Conservation (phyloP, 1,140 invertebrate genomes). For the Maconellicoccus hirsutus region DNA sequence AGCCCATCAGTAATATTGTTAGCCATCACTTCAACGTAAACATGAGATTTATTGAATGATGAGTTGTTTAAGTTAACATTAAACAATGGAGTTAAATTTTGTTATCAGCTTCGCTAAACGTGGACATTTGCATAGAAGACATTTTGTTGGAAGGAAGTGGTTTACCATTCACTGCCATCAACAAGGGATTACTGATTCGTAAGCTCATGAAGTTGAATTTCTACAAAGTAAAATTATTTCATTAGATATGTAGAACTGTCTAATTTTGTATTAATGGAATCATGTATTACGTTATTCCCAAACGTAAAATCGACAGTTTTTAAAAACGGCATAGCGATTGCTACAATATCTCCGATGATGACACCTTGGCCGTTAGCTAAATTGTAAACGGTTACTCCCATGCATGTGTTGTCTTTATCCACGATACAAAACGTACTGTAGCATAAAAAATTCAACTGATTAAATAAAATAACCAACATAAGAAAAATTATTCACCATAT, state of each 20-base stretch:
- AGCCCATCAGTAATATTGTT: too few relatives aligned
- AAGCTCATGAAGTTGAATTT: constrained; percentile 57
- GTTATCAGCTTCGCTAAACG: constrained; percentile 27
- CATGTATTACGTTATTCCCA: constrained; percentile 47
- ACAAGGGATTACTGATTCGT: constrained; percentile 59
- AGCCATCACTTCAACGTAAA: too few relatives aligned
- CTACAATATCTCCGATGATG: constrained; percentile 71
- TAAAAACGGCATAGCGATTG: constrained; percentile 64
- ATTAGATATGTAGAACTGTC: too few relatives aligned
- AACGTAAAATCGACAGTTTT: constrained; percentile 47
- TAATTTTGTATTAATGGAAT: too few relatives aligned
- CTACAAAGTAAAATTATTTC: constrained; percentile 36
- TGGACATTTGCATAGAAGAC: constrained; percentile 41
- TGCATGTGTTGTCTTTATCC: constrained; percentile 55
- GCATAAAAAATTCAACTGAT: constrained; percentile 31
- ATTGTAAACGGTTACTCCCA: constrained; percentile 71
- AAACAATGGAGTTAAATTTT: constrained; percentile 5
- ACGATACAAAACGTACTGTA: constrained; percentile 68
- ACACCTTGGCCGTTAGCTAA: constrained; percentile 65
- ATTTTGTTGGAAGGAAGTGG: constrained; percentile 55
- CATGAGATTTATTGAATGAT: background rate
- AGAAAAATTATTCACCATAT: background rate
- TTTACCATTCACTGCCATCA: constrained; percentile 62
- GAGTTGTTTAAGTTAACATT: too few relatives aligned
- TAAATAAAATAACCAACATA: background rate